Conservation (phyloP, 2,113 vertebrate species). For the Euleptes europaea region DNA sequence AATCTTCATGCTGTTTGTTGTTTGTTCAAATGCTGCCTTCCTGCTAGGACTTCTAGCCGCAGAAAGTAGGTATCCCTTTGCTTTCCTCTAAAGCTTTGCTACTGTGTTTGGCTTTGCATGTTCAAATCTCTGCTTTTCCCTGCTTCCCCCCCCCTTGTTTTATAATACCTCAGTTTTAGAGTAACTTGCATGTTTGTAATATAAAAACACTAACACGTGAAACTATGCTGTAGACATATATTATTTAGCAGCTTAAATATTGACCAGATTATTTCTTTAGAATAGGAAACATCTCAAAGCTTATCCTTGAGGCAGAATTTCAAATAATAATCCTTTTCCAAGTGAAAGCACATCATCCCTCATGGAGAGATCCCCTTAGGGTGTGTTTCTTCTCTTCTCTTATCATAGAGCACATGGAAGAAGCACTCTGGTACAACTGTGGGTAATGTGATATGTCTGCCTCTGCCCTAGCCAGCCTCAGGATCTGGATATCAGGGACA, state of each 20-base stretch:
- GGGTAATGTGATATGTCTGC: not conserved
- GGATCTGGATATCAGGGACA: too few relatives aligned
- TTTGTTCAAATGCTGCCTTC: slow-evolving; percentile 89
- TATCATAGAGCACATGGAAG: not conserved
- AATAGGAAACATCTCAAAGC: slow-evolving; percentile 16
- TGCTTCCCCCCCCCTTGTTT: slow-evolving; percentile 63
- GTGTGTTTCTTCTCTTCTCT: not conserved
- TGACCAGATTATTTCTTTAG: slow-evolving; percentile 30
- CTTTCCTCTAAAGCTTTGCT: slow-evolving; percentile 79
- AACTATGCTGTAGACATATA: slow-evolving; percentile 2
- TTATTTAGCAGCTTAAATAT: not conserved
- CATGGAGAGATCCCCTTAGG: not conserved
- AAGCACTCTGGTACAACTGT: not conserved
- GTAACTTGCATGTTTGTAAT: slow-evolving; percentile 57
- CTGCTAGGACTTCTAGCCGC: slow-evolving; percentile 95
- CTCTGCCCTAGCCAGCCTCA: not conserved
- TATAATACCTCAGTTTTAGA: slow-evolving; percentile 72
- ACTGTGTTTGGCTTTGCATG: slow-evolving; percentile 75
- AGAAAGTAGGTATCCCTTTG: slow-evolving; percentile 95
- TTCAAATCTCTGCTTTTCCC: slow-evolving; percentile 62
- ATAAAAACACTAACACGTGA: slow-evolving; percentile 7
- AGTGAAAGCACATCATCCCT: not conserved
- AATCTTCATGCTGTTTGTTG: slow-evolving; percentile 82
- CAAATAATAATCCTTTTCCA: not conserved
- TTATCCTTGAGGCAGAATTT: slow-evolving; percentile 67